Conservation (phyloP, 2,797 vertebrate genomes). For the Lacerta viridis region DNA sequence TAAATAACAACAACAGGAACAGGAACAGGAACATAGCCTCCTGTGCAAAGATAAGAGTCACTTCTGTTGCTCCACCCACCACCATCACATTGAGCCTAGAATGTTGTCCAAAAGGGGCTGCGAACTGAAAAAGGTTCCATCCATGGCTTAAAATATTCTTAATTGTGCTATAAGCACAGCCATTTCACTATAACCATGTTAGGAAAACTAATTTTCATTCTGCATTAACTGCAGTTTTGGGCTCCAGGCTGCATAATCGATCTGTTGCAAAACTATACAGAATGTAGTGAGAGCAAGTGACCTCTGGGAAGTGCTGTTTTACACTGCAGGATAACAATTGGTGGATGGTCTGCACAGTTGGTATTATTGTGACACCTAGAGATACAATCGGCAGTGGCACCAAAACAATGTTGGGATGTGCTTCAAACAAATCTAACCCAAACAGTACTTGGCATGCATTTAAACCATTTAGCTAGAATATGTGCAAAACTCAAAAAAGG, state of each 20-base stretch:
- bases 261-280: not conserved
- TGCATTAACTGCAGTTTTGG: not conserved
- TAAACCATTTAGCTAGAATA: conserved; percentile 24
- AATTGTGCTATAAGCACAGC: conserved; percentile 12
- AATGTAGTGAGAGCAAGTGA: not conserved
- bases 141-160: conserved; percentile 5
- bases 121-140: too few relatives aligned
- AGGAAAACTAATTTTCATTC: not conserved
- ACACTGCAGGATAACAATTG: not conserved
- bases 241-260: not conserved
- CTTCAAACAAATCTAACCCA: conserved; percentile 18
- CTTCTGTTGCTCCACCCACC: too few relatives aligned
- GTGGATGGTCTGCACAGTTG: not conserved
- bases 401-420: fast-evolving
- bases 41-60: too few relatives aligned
- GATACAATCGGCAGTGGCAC: not conserved
- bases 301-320: not conserved
- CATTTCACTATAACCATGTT: conserved; percentile 1
- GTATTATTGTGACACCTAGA: not conserved
- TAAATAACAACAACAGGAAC: too few relatives aligned
- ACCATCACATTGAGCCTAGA: too few relatives aligned
- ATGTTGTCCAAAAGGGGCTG: too few relatives aligned
- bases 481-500: not conserved
- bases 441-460: not conserved
- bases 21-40: too few relatives aligned